Base-by-base conservation (phyloP, 1,140 invertebrate species). In the Lepidurus couesii region DNA sequence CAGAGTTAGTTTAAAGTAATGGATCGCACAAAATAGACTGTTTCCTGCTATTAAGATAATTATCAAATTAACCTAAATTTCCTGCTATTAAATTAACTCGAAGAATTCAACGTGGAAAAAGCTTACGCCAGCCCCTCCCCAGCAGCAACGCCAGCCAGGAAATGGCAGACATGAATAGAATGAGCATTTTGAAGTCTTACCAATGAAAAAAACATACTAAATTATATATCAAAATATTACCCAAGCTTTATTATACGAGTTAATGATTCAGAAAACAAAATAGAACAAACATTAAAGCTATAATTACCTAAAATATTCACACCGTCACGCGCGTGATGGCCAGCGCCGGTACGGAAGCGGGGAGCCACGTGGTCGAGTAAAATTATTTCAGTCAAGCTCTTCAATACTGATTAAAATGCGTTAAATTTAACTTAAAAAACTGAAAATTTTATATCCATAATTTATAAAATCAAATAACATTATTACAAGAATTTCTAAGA, bases 331-430 rank as follows among this genome's bases (percentile, higher is more conserved):
- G 53, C 53, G 53, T 65, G 53, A 65, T 65, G 53, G 13, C 53
- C 53, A 65, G 53, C 53, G 53, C 53, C 53, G 53, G 53, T 65
- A 65, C 53, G 53, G 53, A 65, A 65, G 53, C 53, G 53, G 53
- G 53, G 21, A 65, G 53, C 53, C 53, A 65, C 53, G 53, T 65
- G 53, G 53, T 65, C 53, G 53, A 13, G n/a, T 65, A 13, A 10
- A 65, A 21, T 21, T 65, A 65, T 65, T 65, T 65, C 53, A 21
- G 53, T 65, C 53, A 65, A 65, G 16, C n/a, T 13, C 53, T n/a
- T 65, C 21, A n/a, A 65, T 65, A 65, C 7, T 13, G 6, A 13
- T 3, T 65, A 9, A 65, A 65, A 13, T 7, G 53, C n/a, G 7
- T 7, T n/a, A 6, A 65, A 65, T n/a, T 65, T 16, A 65, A 7